These are phyloP conservation scores for Hydrocynus forskahlii DNA, from an alignment of 2,797 vertebrate species.

Conservation along the genomic window DNA sequence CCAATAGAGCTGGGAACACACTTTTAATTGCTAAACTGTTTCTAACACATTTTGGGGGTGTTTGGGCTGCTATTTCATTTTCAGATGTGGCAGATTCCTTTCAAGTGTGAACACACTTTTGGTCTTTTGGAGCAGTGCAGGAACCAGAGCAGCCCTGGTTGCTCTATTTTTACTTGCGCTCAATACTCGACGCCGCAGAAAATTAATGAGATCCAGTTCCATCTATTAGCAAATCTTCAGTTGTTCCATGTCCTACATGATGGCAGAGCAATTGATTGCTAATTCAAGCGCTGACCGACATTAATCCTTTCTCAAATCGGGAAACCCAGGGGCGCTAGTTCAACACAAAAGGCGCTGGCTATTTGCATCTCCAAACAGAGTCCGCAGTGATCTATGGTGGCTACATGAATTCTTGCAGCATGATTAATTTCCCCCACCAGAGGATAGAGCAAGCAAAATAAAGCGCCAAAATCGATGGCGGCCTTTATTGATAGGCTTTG, in stretches of 20 bases:
- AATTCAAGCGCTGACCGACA: constrained; percentile 75
- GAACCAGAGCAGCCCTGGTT: constrained; percentile 19
- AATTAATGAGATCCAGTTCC: constrained; percentile 62
- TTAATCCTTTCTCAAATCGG: constrained; percentile 69
- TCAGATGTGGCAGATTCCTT: constrained; percentile 2
- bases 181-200: constrained; percentile 33
- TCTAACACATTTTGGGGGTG: not conserved
- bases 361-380: constrained; percentile 75
- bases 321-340: constrained; percentile 77
- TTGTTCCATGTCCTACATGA: constrained; percentile 63
- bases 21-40: constrained; percentile 14
- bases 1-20: not conserved
- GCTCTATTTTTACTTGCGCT: constrained; percentile 48
- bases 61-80: constrained; percentile 17
- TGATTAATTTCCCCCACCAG: constrained; percentile 73
- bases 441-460: constrained; percentile 67
- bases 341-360: constrained; percentile 69
- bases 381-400: constrained; percentile 75
- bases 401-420: constrained; percentile 68
- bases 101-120: constrained; percentile 30
- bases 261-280: constrained; percentile 72
- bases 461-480: constrained; percentile 71
- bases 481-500: constrained; percentile 75
- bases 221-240: constrained; percentile 65
- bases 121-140: constrained; percentile 21